Evolutionary conservation across 2,797 vertebrate genomes (phyloP), one percentile per base, ranked within the genome.

Genomic region (Anomalospiza imberbis): DNA sequence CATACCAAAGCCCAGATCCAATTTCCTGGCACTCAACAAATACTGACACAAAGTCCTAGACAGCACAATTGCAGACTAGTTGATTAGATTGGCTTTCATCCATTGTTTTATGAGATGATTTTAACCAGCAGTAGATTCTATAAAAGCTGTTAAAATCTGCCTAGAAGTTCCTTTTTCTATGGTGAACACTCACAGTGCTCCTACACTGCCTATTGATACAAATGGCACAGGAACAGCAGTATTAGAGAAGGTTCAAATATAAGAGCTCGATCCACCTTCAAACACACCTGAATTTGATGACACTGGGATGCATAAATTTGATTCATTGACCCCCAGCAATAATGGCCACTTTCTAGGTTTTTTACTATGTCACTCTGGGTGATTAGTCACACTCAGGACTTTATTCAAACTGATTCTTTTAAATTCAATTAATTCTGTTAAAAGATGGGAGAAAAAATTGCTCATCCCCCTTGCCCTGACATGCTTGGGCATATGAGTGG

Each of bases 131-230:
- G 2, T 28, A 42, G 29, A 14, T 73, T 54, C 14, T 74, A 42
- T 7, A 71, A 62, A 55, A 87, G 32, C 53, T 78, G 14, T 12
- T 58, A 58, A 89, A 22, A 58, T 22, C 31, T 71, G 32, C 16
- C 31, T 29, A 32, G 48, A 45, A 61, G 3, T 60, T 75, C 50
- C 12, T 79, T 76, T 88, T 53, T 47, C 53, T 28, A 1, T 38
- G 20, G 7, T 67, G 53, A 70, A 54, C 29, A 70, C 18, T n/a
- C 0, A 0, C 0, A 0, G 4, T 48, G 53, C 12, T 36, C 0
- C 0, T 63, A n/a, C 11, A 26, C 28, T 36, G 28, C 11, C 7
- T 83, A 20, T 26, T 77, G 55, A 40, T n/a, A 47, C 9, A 67
- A 75, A 47, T 57, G 31, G 21, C 9, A 63, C 48, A 53, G 36